A percentile compares a stretch with the other conserved stretches of the same genome.
Evolutionary conservation across 2,888 invertebrate genomes (phyloP).

Genomic region (Maniola hyperantus): DNA sequence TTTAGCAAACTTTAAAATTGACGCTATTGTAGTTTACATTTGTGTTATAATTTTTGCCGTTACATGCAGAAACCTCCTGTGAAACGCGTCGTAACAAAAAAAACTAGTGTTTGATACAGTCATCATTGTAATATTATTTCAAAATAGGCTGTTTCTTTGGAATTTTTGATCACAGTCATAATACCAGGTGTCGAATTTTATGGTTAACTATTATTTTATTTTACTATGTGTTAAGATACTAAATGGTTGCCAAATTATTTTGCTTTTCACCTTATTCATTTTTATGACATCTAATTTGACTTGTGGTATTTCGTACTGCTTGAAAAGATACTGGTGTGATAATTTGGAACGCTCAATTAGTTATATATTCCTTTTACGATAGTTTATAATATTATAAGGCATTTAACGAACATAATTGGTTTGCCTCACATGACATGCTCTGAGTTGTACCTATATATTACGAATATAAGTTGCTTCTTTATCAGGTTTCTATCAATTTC

Average conservation of each 20-base stretch:
- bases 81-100: neutral
- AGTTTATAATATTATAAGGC: neutral
- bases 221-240: constrained; percentile 41
- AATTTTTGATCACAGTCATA: constrained; percentile 4
- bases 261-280: constrained; percentile 38
- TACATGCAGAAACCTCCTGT: no score
- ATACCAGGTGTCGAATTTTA: constrained; percentile 26
- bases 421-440: no score
- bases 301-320: constrained; percentile 46
- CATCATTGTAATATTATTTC: neutral
- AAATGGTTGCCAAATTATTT: constrained; percentile 46
- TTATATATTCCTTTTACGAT: constrained; percentile 8
- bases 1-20: neutral
- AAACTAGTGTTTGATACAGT: neutral
- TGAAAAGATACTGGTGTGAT: constrained; percentile 31
- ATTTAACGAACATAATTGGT: neutral
- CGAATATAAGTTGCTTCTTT: neutral
- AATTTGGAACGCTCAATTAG: constrained; percentile 28
- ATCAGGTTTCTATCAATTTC: neutral
- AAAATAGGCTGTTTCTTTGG: constrained; percentile 6
- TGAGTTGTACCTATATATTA: no score
- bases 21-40: neutral
- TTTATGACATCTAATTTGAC: constrained; percentile 51
- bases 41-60: no score
- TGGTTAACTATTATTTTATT: constrained; percentile 42